Evolutionary conservation across 2,797 vertebrate species (phyloP).

Genomic region (Atherinosoma microstoma): DNA sequence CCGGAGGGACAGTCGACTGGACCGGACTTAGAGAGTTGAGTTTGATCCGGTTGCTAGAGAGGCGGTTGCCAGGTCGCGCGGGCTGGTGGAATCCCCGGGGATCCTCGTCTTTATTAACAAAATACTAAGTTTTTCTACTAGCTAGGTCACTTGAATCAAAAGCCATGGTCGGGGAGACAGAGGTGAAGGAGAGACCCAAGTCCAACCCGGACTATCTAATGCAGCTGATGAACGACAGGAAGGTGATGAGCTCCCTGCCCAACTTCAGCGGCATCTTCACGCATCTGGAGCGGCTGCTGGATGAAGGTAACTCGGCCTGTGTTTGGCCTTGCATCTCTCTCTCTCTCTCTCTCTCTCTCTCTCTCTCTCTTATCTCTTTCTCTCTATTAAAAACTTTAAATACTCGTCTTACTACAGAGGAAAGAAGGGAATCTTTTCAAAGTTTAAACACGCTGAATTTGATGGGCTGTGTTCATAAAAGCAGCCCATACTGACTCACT

Average conservation of each 20-base stretch:
- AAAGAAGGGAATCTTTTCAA: neutral
- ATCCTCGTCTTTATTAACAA: constrained; percentile 29
- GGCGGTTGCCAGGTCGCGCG: constrained; percentile 54
- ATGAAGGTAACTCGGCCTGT: constrained; percentile 79
- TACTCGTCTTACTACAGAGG: constrained; percentile 6
- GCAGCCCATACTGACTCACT: constrained; percentile 10
- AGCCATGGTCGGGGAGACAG: constrained; percentile 91
- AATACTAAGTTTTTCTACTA: constrained; percentile 14
- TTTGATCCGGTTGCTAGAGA: constrained; percentile 22
- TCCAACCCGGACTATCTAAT: constrained; percentile 97
- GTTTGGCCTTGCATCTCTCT: neutral
- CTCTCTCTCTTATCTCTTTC: too few species aligned
- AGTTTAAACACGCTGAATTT: neutral
- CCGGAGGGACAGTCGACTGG: constrained; percentile 34
- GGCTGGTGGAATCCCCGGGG: constrained; percentile 49
- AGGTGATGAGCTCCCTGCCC: constrained; percentile 97
- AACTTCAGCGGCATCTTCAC: constrained; percentile 98
- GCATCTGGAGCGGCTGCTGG: constrained; percentile 87
- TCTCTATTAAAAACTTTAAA: neutral
- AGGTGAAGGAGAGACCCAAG: constrained; percentile 97
- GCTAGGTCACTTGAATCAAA: constrained; percentile 41
- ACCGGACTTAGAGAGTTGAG: constrained; percentile 45
- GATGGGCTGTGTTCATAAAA: constrained; percentile 9
- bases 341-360: neutral
- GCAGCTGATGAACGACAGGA: constrained; percentile 99